These are phyloP conservation scores for Drosophila mayaguana DNA, from an alignment of 2,888 invertebrate species.

Conservation along the genomic window DNA sequence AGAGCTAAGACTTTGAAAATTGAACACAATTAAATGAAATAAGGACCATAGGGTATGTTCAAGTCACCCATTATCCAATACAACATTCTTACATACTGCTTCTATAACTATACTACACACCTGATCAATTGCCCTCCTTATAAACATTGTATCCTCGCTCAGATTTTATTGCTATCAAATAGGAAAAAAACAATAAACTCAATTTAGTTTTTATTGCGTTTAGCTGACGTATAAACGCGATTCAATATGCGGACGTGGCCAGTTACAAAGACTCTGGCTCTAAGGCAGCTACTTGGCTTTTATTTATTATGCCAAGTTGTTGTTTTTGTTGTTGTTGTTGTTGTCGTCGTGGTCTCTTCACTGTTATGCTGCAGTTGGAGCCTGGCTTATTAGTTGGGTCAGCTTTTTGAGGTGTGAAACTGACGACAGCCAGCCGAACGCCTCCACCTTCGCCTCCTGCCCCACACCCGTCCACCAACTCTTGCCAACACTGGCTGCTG, in stretches of 20 bases:
- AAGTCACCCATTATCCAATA: background rate
- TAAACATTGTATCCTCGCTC: background rate
- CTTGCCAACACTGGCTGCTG: constrained; percentile 12
- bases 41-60: background rate
- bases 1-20: background rate
- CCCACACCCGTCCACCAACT: background rate
- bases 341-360: constrained; percentile 35
- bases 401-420: constrained; percentile 72
- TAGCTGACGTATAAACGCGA: constrained; percentile 35
- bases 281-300: constrained; percentile 77
- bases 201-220: constrained; percentile 16
- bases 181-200: background rate
- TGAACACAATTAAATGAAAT: background rate
- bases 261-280: constrained; percentile 62
- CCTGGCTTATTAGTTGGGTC: constrained; percentile 76
- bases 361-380: constrained; percentile 47
- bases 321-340: constrained; percentile 43
- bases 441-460: background rate
- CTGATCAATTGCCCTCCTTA: too few relatives aligned
- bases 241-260: constrained; percentile 25
- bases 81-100: too few relatives aligned
- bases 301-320: constrained; percentile 76
- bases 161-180: background rate
- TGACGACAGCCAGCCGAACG: constrained; percentile 11
- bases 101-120: too few relatives aligned